Evolutionary conservation across 2,797 vertebrate species (phyloP).

Genomic region (Trichosurus vulpecula): DNA sequence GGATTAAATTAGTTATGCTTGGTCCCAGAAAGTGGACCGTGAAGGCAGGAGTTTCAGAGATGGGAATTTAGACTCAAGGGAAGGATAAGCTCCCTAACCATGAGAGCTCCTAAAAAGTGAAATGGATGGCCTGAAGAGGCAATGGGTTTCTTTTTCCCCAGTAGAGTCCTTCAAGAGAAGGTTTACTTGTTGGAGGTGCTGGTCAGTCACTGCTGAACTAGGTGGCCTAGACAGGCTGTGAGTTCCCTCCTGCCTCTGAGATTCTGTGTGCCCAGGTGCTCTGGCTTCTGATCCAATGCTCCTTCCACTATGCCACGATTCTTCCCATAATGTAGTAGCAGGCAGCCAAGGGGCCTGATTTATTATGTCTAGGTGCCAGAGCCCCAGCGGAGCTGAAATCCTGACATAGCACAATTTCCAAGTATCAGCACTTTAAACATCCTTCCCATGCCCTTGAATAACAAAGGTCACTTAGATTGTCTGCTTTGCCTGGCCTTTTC

Average conservation of each 20-base stretch:
- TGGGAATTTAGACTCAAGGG: neutral
- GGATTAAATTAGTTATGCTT: neutral
- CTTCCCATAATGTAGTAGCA: neutral
- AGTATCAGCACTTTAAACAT: neutral
- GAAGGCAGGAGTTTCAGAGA: neutral
- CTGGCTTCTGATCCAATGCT: neutral
- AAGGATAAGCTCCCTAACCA: neutral
- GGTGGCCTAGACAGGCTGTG: neutral
- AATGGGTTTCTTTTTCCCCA: neutral
- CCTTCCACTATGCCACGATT: neutral
- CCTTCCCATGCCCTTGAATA: neutral
- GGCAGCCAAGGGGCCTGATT: too few relatives aligned
- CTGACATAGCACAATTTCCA: neutral
- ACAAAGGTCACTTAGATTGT: neutral
- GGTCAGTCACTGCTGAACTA: neutral
- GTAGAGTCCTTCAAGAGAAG: neutral
- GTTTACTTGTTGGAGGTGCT: neutral
- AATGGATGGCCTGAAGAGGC: neutral
- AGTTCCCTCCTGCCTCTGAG: neutral
- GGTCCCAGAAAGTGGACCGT: neutral
- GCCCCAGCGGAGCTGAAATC: neutral
- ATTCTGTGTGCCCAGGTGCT: neutral
- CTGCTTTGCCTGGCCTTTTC: neutral
- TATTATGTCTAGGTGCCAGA: neutral
- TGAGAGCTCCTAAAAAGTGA: neutral